These are phyloP conservation scores for Polyergus mexicanus DNA, from an alignment of 1,140 invertebrate species.

Conservation along the genomic window DNA sequence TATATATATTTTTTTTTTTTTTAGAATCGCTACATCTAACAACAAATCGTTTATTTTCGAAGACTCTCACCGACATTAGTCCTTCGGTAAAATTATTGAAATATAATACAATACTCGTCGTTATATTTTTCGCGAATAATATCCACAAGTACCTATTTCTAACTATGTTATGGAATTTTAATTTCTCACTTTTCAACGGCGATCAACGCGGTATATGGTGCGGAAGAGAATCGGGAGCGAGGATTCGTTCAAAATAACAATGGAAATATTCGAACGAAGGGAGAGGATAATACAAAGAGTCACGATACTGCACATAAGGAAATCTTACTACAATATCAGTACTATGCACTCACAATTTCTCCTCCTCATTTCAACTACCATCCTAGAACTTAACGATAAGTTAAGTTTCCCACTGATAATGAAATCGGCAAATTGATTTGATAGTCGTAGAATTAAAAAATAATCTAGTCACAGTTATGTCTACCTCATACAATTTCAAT, in stretches of 20 bases:
- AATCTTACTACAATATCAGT: slow-evolving; percentile 26
- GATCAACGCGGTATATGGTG: not conserved
- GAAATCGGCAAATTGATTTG: not conserved
- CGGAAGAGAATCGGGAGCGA: slow-evolving; percentile 44
- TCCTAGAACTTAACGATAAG: slow-evolving; percentile 52
- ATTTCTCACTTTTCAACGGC: not conserved
- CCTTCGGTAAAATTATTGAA: slow-evolving; percentile 27
- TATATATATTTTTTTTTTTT: no score
- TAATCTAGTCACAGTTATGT: not conserved
- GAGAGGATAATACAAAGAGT: slow-evolving; percentile 19
- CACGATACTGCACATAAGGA: slow-evolving; percentile 26
- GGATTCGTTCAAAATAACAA: slow-evolving; percentile 39
- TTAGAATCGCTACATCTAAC: slow-evolving; percentile 72
- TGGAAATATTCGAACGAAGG: not conserved
- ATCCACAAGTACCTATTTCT: slow-evolving; percentile 28
- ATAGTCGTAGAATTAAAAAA: not conserved
- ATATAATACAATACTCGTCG: slow-evolving; percentile 42
- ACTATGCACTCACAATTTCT: not conserved
- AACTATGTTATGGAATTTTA: slow-evolving; percentile 25
- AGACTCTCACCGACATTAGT: slow-evolving; percentile 56
- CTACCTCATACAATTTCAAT: not conserved
- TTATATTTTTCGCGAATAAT: slow-evolving; percentile 23
- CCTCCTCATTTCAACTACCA: slow-evolving; percentile 39
- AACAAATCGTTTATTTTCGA: slow-evolving; percentile 72
- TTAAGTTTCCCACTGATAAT: slow-evolving; percentile 44